Conservation (phyloP, 1,140 invertebrate species). For the Zaprionus kolodkinae region DNA sequence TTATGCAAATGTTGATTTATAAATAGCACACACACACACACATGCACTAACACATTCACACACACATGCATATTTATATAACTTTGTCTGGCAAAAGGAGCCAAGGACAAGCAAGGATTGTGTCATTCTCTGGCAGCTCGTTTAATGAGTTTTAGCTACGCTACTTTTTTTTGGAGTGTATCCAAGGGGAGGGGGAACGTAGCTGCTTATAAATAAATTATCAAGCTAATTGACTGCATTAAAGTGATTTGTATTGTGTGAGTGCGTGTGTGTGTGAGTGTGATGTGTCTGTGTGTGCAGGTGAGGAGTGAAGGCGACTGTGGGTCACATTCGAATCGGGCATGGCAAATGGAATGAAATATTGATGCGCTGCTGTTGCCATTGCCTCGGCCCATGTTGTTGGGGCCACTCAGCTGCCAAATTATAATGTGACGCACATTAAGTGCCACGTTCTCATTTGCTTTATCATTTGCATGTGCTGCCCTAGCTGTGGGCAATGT, state of each 20-base stretch:
- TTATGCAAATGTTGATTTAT: constrained; percentile 45
- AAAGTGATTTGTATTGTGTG: constrained; percentile 30
- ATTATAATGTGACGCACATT: constrained; percentile 77
- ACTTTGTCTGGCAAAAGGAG: constrained; percentile 30
- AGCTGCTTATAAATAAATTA: constrained; percentile 31
- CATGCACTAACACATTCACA: constrained; percentile 5
- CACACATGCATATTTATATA: constrained; percentile 1
- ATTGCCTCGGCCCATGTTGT: no score
- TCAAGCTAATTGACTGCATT: constrained; percentile 53
- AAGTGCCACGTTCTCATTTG: constrained; percentile 62
- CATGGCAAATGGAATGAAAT: constrained; percentile 43
- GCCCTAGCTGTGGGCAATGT: constrained; percentile 30
- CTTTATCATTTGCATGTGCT: constrained; percentile 68
- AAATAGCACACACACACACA: constrained; percentile 24
- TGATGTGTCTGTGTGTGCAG: background rate
- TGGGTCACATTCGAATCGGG: constrained; percentile 14
- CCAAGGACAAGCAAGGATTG: constrained; percentile 11
- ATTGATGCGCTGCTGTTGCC: constrained; percentile 55
- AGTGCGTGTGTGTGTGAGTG: no score
- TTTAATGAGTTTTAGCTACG: constrained; percentile 44
- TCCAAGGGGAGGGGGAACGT: background rate
- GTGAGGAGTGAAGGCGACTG: background rate
- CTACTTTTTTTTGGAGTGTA: background rate
- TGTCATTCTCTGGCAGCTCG: constrained; percentile 14
- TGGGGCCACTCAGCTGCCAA: constrained; percentile 65